Evolutionary conservation across 2,797 vertebrate species (phyloP).

Genomic region (Acanthopagrus latus): DNA sequence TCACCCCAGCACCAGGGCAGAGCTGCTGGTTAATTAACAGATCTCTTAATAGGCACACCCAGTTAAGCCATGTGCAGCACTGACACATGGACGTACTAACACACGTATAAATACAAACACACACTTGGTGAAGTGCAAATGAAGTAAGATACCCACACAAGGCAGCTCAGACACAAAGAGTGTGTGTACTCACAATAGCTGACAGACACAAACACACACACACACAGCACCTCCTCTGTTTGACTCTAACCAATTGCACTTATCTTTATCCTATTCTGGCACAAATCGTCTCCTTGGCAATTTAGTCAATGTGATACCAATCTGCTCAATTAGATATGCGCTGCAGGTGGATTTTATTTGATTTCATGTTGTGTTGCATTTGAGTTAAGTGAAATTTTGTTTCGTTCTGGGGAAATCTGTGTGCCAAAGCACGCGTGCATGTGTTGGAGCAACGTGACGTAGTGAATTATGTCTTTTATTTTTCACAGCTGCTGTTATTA

Average conservation of each 20-base stretch:
- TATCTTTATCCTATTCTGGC: slow-evolving; percentile 46
- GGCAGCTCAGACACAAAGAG: slow-evolving; percentile 4
- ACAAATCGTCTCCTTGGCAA: slow-evolving; percentile 51
- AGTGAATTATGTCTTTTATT: neutral
- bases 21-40: slow-evolving; percentile 96
- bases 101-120: slow-evolving; percentile 3
- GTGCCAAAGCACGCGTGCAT: slow-evolving; percentile 20
- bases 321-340: slow-evolving; percentile 41
- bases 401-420: slow-evolving; percentile 30
- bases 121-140: neutral
- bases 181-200: neutral
- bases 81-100: slow-evolving; percentile 1
- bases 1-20: slow-evolving; percentile 84
- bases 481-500: neutral
- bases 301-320: slow-evolving; percentile 53
- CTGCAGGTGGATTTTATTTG: slow-evolving; percentile 57
- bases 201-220: slow-evolving; percentile 73
- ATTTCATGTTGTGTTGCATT: slow-evolving; percentile 29
- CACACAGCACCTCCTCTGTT: slow-evolving; percentile 18
- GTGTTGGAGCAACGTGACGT: slow-evolving; percentile 14
- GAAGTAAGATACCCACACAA: slow-evolving; percentile 20
- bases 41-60: slow-evolving; percentile 90
- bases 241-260: slow-evolving; percentile 41
- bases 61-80: slow-evolving; percentile 43
- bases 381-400: slow-evolving; percentile 30